These are phyloP conservation scores for Nothura maculosa DNA, from an alignment of 2,797 vertebrate species.

Conservation along the genomic window DNA sequence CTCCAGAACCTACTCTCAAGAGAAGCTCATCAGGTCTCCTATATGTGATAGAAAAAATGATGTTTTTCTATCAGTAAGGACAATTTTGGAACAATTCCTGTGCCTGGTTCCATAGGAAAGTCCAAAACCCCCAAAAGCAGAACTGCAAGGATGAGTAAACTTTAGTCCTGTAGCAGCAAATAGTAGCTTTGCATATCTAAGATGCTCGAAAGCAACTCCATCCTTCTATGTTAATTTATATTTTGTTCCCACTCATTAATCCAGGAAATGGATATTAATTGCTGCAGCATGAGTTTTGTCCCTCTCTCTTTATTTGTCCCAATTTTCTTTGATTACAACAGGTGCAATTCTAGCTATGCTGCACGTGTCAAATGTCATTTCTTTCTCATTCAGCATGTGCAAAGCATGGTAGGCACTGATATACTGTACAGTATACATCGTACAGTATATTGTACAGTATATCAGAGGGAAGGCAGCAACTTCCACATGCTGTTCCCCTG, in stretches of 20 bases:
- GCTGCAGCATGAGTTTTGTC: neutral
- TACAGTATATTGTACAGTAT: neutral
- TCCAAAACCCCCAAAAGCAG: neutral
- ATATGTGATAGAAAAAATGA: neutral
- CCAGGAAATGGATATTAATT: neutral
- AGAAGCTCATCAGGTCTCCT: neutral
- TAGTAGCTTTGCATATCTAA: neutral
- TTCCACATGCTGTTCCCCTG: neutral
- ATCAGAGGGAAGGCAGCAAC: neutral
- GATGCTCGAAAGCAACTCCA: neutral
- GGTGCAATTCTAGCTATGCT: neutral
- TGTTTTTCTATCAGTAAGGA: neutral
- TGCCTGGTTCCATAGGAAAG: neutral
- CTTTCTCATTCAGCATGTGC: neutral
- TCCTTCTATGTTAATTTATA: neutral
- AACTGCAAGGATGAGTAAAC: neutral
- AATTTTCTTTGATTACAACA: neutral
- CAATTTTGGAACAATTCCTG: neutral
- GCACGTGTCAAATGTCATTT: neutral
- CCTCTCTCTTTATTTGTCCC: neutral
- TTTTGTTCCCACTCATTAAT: neutral
- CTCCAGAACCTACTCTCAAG: neutral
- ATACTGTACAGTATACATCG: neutral
- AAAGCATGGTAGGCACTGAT: neutral
- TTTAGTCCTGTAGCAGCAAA: neutral